Base-by-base conservation (phyloP, 2,888 invertebrate species). In the Ditula angustiorana region DNA sequence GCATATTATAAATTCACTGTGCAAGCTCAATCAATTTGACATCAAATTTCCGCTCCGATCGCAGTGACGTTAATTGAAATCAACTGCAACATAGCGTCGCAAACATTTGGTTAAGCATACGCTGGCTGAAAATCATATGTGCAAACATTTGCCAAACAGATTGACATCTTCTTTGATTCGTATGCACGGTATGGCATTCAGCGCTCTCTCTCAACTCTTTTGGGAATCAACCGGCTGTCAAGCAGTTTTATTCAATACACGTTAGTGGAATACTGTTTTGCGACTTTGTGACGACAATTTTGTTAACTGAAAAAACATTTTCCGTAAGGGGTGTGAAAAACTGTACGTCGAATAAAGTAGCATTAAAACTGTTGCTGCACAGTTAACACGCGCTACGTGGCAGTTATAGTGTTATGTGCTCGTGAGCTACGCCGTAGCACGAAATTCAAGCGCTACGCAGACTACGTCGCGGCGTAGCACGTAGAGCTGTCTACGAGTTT, bases 401-500 rank as follows among this genome's bases (percentile, higher is more conserved):
- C 23, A 3, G 41, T 13, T 41, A 19, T 41, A 41, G n/a, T n/a
- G n/a, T 0, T 46, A 8, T 23, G 10, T 23, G 35, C 13, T 21
- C 11, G 16, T 19, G 10, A 28, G 55, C 56, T 62, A 62, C 56
- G 49, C 19, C 62, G 56, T 62, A 62, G 56, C 24, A n/a, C 26
- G 8, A 30, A 19, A 28, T 21, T 46, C 33, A 44, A 35, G 49
- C n/a, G 49, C 62, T 56, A 57, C 56, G 61, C n/a, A n/a, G n/a
- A n/a, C n/a, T n/a, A n/a, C n/a, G n/a, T 35, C 1, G 5, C 3
- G 23, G 0, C 56, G 62, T 62, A 62, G 62, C 49, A 16, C 62
- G 62, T 62, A 62, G 62, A 37, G 5, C 19, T 19, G 10, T 56
- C 56, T 62, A 61, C 61, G 47, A 28, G 5, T 61, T 13, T 28